Base-by-base conservation (phyloP, 2,888 invertebrate species). In the Ramazzottius varieornatus region DNA sequence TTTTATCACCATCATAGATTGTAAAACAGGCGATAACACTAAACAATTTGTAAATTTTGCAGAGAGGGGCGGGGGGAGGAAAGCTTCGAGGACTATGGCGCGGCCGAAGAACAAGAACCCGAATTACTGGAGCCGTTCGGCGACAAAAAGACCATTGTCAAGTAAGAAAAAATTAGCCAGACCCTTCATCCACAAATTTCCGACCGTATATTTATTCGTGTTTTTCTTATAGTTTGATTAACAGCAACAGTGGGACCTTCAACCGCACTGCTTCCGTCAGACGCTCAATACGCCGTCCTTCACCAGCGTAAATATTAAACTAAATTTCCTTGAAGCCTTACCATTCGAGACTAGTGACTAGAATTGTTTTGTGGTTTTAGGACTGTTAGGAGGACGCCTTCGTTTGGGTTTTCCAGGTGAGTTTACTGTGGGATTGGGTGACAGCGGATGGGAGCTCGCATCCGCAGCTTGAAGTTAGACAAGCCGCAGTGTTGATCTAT, bases 281-380 rank as follows among this genome's bases (percentile, higher is more conserved):
- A n/a, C 54, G 54, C 54, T 54, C 54, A n/a, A 16, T 54, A 8
- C 54, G 54, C 13, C 54, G 54, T 54, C 54, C 54, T 24, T 54
- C 54, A 4, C 54, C 54, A 8, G 54, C 54, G 54, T 54, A 54
- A 13, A 24, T 54, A 24, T n/a, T n/a, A n/a, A n/a, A n/a, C n/a
- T n/a, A n/a, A n/a, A 40, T 20, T 40, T 40, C 40, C 13, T 20
- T 40, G 40, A n/a, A n/a, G n/a, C n/a, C n/a, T n/a, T n/a, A n/a
- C n/a, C n/a, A n/a, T n/a, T n/a, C n/a, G 40, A 40, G 40, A 40
- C 20, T 20, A 13, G 13, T 40, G 40, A 40, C 40, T 20, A 40
- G 40, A 40, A 13, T 40, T 8, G 8, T 8, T 40, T 40, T 40
- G 8, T 40, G 40, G 8, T 40, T 40, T 13, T 40, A 40, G 40